Percentiles rank a stretch among this genome's conserved stretches.
Conservation (phyloP, 2,113 vertebrate genomes). For the Monopterus albus region DNA sequence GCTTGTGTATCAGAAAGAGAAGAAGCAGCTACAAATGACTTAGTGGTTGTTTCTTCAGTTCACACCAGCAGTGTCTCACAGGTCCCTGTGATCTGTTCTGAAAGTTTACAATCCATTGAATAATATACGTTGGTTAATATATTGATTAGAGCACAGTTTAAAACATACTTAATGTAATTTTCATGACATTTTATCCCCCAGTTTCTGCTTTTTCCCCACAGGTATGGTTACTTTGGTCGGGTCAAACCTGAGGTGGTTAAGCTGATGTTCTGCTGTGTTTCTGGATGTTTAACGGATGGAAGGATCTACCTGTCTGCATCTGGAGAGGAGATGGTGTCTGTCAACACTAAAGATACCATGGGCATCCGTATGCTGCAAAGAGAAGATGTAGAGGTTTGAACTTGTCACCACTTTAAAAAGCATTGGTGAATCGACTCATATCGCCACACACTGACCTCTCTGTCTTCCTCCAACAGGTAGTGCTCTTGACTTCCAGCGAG, state of each 20-base stretch:
- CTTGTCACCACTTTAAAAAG: too few relatives aligned
- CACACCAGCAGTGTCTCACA: too few relatives aligned
- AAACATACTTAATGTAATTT: too few relatives aligned
- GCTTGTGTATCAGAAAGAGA: background rate
- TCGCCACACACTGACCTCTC: background rate
- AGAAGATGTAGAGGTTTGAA: conserved; percentile 85
- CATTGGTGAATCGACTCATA: rapidly evolving
- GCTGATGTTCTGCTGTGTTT: conserved; percentile 88
- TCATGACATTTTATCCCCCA: too few relatives aligned
- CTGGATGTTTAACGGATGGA: conserved; percentile 90
- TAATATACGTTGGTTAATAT: too few relatives aligned
- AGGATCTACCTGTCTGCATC: conserved; percentile 83
- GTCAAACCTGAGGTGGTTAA: conserved; percentile 84
- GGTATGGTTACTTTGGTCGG: conserved; percentile 93
- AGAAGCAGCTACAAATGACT: background rate
- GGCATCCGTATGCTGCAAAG: conserved; percentile 85
- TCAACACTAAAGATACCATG: conserved; percentile 83
- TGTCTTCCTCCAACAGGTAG: conserved; percentile 77
- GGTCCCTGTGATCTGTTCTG: conserved; percentile 7
- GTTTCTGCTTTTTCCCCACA: conserved; percentile 40
- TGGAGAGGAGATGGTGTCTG: conserved; percentile 86
- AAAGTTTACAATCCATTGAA: too few relatives aligned
- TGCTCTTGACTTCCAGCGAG: conserved; percentile 82
- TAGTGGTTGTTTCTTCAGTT: conserved; percentile 16
- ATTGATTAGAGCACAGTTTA: too few relatives aligned